phyloP scores from a whole-genome alignment of 2,888 invertebrate species.

The Eupsilia transversa region DNA sequence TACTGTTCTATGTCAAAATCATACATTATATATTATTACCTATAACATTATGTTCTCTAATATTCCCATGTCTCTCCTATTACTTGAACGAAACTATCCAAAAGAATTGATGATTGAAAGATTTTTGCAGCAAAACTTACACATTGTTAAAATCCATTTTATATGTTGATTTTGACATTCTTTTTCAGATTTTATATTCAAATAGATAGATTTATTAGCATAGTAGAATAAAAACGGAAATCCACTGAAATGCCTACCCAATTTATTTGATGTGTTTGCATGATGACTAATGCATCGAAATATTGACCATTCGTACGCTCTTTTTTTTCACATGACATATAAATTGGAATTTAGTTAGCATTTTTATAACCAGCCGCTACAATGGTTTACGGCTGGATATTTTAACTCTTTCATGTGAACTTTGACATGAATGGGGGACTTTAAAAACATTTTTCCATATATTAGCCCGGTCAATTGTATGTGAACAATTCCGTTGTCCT shows the following conservation, averaged over 20 bases:
- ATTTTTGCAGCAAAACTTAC: neutral
- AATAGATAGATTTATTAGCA: conserved; percentile 1
- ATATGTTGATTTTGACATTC: conserved; percentile 15
- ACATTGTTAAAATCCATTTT: conserved; percentile 13
- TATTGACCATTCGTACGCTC: neutral
- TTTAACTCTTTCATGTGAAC: conserved; percentile 51
- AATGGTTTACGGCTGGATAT: conserved; percentile 22
- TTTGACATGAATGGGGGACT: conserved; percentile 60
- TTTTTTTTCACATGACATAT: conserved; percentile 1
- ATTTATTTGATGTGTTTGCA: conserved; percentile 39
- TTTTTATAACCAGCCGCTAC: conserved; percentile 15
- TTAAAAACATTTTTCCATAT: conserved; percentile 59
- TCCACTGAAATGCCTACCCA: conserved; percentile 7
- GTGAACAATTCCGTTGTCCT: conserved; percentile 59
- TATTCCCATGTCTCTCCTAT: neutral
- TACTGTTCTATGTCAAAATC: neutral
- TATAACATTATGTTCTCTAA: neutral
- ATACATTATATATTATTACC: neutral
- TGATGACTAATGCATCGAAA: conserved; percentile 15
- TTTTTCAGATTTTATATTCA: conserved; percentile 11
- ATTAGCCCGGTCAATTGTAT: conserved; percentile 47
- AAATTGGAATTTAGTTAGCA: conserved; percentile 12
- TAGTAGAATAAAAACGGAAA: conserved; percentile 23
- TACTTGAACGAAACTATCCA: no score
- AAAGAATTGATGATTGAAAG: no score